Evolutionary conservation across 2,797 vertebrate genomes (phyloP).

Genomic region (Menidia menidia): DNA sequence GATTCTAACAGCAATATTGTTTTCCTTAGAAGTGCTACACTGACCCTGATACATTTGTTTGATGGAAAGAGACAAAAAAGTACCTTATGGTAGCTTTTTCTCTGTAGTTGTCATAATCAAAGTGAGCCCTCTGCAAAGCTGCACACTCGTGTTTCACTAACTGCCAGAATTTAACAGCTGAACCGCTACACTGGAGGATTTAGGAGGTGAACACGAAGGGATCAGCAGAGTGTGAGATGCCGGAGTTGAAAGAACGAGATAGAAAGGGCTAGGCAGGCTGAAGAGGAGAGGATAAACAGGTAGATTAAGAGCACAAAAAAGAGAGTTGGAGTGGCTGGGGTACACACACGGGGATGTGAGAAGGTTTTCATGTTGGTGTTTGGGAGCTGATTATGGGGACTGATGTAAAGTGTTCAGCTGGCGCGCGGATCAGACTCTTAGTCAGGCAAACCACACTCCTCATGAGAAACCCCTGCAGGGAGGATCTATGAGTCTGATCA

Average conservation of each 20-base stretch:
- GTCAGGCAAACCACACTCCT: conserved; percentile 38
- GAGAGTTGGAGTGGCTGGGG: conserved; percentile 29
- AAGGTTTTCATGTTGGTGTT: conserved; percentile 42
- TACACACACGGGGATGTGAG: conserved; percentile 29
- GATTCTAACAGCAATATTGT: conserved; percentile 17
- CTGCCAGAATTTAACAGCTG: conserved; percentile 52
- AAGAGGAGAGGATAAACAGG: conserved; percentile 47
- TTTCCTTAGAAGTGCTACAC: conserved; percentile 19
- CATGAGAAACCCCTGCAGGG: conserved; percentile 56
- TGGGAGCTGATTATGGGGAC: conserved; percentile 54
- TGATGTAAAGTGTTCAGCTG: conserved; percentile 58
- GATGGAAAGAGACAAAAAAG: conserved; percentile 30
- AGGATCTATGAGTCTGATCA: conserved; percentile 71
- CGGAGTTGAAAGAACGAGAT: conserved; percentile 37
- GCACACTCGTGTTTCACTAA: conserved; percentile 49
- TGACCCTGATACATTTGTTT: conserved; percentile 47
- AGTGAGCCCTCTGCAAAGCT: conserved; percentile 52
- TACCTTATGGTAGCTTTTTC: conserved; percentile 45
- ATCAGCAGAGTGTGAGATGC: conserved; percentile 49
- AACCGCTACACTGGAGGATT: conserved; percentile 26
- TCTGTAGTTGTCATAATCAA: conserved; percentile 54
- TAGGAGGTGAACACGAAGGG: conserved; percentile 44
- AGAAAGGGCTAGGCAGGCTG: conserved; percentile 39
- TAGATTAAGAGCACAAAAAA: conserved; percentile 51
- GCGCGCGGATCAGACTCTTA: conserved; percentile 14